These are phyloP conservation scores for Cladopsammia gracilis DNA, from an alignment of 64 coral and sea anemone genomes.

Conservation along the genomic window DNA sequence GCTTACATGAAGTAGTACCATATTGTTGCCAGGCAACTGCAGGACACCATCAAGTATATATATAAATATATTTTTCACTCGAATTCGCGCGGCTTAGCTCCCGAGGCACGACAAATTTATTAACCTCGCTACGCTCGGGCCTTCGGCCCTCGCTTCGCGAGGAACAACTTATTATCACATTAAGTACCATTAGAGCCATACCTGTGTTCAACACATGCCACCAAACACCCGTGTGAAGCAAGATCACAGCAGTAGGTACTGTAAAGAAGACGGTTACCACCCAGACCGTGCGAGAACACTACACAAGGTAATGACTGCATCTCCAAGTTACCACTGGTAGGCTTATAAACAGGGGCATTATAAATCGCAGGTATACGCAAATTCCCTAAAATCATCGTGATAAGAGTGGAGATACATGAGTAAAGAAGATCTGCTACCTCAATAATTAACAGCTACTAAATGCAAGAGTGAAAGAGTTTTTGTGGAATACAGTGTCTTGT, in stretches of 20 bases:
- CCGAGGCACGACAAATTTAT: no score
- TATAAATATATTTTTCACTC: no score
- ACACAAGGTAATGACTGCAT: constrained; percentile 85
- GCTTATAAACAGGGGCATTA: constrained; percentile 70
- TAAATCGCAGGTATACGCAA: constrained; percentile 65
- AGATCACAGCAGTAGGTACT: constrained; percentile 88
- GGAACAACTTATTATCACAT: neutral
- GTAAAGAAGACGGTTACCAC: constrained; percentile 81
- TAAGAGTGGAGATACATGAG: neutral
- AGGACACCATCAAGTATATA: no score
- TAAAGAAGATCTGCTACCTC: no score
- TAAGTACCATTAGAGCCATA: neutral
- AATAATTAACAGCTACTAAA: no score
- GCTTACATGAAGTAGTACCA: no score
- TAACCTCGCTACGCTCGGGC: no score
- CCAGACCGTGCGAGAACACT: constrained; percentile 96
- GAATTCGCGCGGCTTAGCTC: no score
- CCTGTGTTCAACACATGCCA: constrained; percentile 96
- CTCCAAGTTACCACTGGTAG: neutral
- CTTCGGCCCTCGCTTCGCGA: no score
- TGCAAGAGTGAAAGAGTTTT: no score
- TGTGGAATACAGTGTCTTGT: no score
- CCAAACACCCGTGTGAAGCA: constrained; percentile 90
- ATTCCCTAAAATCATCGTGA: constrained; percentile 46
- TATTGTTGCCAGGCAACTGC: no score